Percentiles rank a stretch among this genome's conserved stretches.
phyloP scores from a whole-genome alignment of 2,113 vertebrate species.

The Hydrochoerus hydrochaeris region DNA sequence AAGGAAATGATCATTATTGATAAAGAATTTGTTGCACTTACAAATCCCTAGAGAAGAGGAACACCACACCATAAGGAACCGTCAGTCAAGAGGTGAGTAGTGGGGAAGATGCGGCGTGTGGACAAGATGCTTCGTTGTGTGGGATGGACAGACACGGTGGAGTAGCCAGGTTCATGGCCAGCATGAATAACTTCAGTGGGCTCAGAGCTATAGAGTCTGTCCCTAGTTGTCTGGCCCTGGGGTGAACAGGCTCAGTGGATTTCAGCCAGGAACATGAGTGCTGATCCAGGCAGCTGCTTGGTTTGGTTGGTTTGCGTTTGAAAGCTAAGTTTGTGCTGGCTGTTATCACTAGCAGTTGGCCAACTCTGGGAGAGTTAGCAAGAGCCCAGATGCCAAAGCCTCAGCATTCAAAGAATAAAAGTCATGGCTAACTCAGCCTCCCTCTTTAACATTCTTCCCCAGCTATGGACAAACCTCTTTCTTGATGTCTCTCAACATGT shows the following conservation, averaged over 20 bases:
- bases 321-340: background rate
- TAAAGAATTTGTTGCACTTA: background rate
- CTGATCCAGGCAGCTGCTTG: background rate
- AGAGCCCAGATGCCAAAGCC: background rate
- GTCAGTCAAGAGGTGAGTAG: no score
- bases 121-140: background rate
- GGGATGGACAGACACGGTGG: background rate
- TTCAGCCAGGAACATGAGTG: background rate
- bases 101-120: no score
- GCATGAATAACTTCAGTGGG: background rate
- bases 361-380: background rate
- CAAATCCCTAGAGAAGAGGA: background rate
- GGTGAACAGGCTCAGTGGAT: background rate
- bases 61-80: background rate
- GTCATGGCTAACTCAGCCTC: background rate
- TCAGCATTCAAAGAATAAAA: conserved; percentile 2
- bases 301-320: background rate
- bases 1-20: background rate
- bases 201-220: background rate
- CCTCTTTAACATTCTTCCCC: background rate
- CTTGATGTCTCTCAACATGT: conserved; percentile 46
- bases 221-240: background rate
- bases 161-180: background rate
- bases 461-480: background rate
- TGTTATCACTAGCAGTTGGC: background rate